A percentile compares a stretch with the other conserved stretches of the same genome.
phyloP scores from a whole-genome alignment of 2,888 invertebrate genomes.

The Oscheius sp. region DNA sequence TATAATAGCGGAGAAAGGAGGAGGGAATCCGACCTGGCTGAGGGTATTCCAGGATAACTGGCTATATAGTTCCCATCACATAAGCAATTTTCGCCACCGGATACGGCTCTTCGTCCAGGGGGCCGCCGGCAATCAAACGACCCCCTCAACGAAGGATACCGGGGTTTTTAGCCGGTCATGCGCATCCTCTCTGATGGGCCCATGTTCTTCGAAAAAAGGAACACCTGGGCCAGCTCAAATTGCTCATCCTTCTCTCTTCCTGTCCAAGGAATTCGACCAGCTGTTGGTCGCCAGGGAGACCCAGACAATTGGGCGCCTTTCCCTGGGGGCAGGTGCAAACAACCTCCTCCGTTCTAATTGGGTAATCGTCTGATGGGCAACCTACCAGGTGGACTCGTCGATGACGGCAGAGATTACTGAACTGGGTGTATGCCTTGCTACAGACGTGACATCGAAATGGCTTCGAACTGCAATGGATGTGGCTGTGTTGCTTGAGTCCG shows the following conservation, averaged over 20 bases:
- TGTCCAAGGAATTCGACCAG: slow-evolving; percentile 24
- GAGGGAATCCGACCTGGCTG: neutral
- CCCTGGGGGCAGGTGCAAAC: slow-evolving; percentile 28
- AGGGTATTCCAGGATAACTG: no score
- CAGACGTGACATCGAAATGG: slow-evolving; percentile 87
- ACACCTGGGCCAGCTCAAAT: neutral
- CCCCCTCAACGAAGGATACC: neutral
- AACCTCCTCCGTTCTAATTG: slow-evolving; percentile 19
- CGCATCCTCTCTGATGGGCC: neutral
- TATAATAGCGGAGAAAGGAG: slow-evolving; percentile 5
- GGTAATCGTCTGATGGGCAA: slow-evolving; percentile 6
- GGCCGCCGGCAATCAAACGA: no score
- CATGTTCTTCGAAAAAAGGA: no score
- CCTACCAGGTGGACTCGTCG: slow-evolving; percentile 92
- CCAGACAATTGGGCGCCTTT: slow-evolving; percentile 35
- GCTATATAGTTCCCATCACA: no score
- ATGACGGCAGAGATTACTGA: slow-evolving; percentile 98
- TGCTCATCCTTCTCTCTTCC: no score
- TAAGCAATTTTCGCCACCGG: no score
- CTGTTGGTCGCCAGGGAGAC: slow-evolving; percentile 23
- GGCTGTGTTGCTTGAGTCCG: slow-evolving; percentile 97
- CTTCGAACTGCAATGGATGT: slow-evolving; percentile 94
- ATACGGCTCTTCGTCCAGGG: no score
- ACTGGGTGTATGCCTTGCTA: slow-evolving; percentile 97
- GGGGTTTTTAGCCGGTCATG: neutral